Evolutionary conservation across 2,797 vertebrate species (phyloP), one percentile per base, ranked within the genome.

Genomic region (Antennarius maculatus): DNA sequence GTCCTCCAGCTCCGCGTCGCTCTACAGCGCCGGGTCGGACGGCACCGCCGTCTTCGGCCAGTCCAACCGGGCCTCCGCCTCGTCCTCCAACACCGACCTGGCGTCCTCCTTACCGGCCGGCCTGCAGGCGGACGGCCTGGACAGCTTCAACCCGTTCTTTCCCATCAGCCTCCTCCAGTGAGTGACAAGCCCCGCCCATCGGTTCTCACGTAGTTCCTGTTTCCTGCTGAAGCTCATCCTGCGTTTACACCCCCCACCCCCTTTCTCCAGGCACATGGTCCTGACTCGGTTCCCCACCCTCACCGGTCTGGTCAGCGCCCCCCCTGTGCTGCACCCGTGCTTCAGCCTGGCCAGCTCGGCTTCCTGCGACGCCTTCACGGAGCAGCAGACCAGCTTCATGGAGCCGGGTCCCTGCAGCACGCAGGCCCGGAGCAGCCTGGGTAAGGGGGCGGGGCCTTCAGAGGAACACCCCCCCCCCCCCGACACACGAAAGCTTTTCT

Each of bases 341-440:
- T 93, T 95, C 86, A 93, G 89, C 79, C 82, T 94, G 85, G 92
- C 90, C 80, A 93, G 87, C 85, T 93, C 94, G 75, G 88, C 92
- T 71, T 93, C 93, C 56, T 95, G 93, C 78, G 91, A 94, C 67
- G 93, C 90, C 85, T 94, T 94, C 88, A 91, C 93, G 84, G 94
- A 95, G 81, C 94, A 94, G 89, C 94, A 94, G 86, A 94, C 93
- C 82, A 93, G 92, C 91, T 95, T 95, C 84, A 88, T 95, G 89
- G 94, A 94, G 79, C 91, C 94, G 37, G 81, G 87, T 66, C 90
- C 89, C 50, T 85, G 89, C 86, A 92, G 91, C 76, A 92, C 91
- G 52, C 91, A 93, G 89, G 91, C 92, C 86, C 87, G 93, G 81
- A 92, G 91, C 82, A 92, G 90, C 67, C 83, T 92, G 87, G 94